Conservation (phyloP, 2,797 vertebrate genomes). For the Danio choprae region DNA sequence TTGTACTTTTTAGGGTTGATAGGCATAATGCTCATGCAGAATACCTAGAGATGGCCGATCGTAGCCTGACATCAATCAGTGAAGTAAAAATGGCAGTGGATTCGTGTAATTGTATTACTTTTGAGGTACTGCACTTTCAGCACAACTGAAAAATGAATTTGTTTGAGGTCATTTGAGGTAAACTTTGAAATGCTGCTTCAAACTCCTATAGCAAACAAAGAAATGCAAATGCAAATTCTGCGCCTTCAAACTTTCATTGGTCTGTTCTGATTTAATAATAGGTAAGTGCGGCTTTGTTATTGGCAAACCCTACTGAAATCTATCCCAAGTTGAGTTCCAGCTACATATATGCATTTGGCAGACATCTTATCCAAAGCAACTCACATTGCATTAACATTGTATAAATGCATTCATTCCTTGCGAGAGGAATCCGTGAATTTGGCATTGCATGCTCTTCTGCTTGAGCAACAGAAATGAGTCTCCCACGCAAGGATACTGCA, state of each 20-base stretch:
- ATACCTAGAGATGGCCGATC: conserved; percentile 50
- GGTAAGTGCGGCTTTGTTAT: neutral
- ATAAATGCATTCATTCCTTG: neutral
- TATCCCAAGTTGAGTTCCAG: neutral
- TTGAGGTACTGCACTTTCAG: neutral
- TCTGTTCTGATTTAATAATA: no score
- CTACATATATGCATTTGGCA: neutral
- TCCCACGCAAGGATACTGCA: neutral
- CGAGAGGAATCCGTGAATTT: neutral
- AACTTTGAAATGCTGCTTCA: no score
- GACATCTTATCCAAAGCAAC: neutral
- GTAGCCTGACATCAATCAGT: conserved; percentile 54
- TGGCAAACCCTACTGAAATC: neutral
- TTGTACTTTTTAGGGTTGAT: neutral
- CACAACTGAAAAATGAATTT: no score
- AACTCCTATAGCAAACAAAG: no score
- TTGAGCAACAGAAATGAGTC: neutral
- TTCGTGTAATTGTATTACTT: conserved; percentile 50
- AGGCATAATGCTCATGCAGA: conserved; percentile 41
- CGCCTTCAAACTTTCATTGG: no score
- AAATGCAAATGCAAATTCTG: no score
- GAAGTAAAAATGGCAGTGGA: conserved; percentile 41
- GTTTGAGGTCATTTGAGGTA: no score
- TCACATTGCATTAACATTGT: neutral
- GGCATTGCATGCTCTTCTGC: neutral